Base-by-base conservation (phyloP, 2,888 invertebrate genomes). In the Limenitis camilla region DNA sequence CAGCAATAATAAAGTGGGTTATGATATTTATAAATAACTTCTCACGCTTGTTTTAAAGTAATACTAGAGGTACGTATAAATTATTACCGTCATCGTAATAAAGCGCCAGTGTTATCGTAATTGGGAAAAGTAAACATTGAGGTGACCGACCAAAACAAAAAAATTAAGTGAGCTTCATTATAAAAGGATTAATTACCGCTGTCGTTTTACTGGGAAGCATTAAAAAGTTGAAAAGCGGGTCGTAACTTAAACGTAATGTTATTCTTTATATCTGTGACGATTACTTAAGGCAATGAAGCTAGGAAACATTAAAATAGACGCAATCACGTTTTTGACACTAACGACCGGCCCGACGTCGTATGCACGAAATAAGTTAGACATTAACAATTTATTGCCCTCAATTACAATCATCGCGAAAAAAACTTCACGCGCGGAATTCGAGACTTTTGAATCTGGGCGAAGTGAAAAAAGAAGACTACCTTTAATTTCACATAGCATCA, bases 361-460 rank as follows among this genome's bases (percentile, higher is more conserved):
- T 33, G 45, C 40, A 38, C 45, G 40, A 71, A 74, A 74, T 77
- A 76, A 77, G 75, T 71, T 73, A 63, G 77, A 74, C 78, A 78
- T 74, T 74, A 77, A 80, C 74, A 77, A 86, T 81, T 81, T 84
- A 86, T 81, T 74, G 73, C 76, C 78, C 75, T 73, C 84, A 83
- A 83, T 84, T 84, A 85, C 80, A 78, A 80, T 78, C 74, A 79
- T 76, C 72, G 78, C 76, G 75, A 81, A 85, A 81, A 84, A 85
- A 80, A 72, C 67, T 67, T 65, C 68, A 59, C 61, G 65, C 55
- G 62, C 58, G 76, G 83, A 80, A 86, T 85, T 80, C 72, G 74
- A 75, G 76, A 74, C 74, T 79, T 62, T 60, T 72, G 72, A 74
- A 78, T 75, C 74, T 74, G 69, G 65, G 65, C 71, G 68, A 74